A percentile compares a stretch with the other conserved stretches of the same genome.
Evolutionary conservation across 2,888 invertebrate genomes (phyloP).

Genomic region (Ectobius pallidus): DNA sequence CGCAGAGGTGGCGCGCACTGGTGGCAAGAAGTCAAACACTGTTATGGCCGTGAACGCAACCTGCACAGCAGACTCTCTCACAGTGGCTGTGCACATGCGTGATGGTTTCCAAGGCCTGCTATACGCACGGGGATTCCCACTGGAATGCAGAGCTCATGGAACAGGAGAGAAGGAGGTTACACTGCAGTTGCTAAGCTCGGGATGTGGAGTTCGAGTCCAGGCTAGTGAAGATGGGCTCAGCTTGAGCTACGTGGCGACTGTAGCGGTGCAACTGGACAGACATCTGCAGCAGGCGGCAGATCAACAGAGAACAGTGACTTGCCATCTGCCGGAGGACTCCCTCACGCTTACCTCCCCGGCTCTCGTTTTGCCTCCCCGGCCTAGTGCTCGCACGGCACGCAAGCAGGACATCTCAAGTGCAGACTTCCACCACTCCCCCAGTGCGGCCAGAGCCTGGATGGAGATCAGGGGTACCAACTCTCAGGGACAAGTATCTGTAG

Average conservation of each 20-base stretch:
- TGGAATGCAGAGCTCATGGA: constrained; percentile 72
- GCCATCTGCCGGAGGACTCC: constrained; percentile 57
- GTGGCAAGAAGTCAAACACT: not conserved
- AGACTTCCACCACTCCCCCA: constrained; percentile 32
- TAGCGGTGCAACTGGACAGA: constrained; percentile 77
- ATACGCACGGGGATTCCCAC: constrained; percentile 77
- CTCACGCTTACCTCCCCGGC: constrained; percentile 50
- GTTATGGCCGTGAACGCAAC: constrained; percentile 14
- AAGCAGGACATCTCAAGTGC: constrained; percentile 14
- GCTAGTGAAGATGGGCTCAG: constrained; percentile 50
- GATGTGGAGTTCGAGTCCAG: constrained; percentile 69
- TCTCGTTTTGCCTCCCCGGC: not conserved
- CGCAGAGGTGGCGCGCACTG: too few relatives aligned
- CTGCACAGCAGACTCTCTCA: constrained; percentile 68
- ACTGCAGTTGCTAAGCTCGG: constrained; percentile 64
- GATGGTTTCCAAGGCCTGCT: constrained; percentile 73
- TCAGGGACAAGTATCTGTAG: constrained; percentile 68
- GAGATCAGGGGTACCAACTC: constrained; percentile 58
- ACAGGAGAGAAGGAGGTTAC: constrained; percentile 58
- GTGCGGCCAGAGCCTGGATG: constrained; percentile 71
- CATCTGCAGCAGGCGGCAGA: constrained; percentile 76
- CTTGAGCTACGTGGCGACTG: constrained; percentile 55
- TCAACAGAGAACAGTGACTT: constrained; percentile 68
- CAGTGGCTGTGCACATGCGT: constrained; percentile 65
- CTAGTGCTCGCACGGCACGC: not conserved